Evolutionary conservation across 2,888 invertebrate genomes (phyloP), one percentile per base, ranked within the genome.

Genomic region (Corbicula japonica): DNA sequence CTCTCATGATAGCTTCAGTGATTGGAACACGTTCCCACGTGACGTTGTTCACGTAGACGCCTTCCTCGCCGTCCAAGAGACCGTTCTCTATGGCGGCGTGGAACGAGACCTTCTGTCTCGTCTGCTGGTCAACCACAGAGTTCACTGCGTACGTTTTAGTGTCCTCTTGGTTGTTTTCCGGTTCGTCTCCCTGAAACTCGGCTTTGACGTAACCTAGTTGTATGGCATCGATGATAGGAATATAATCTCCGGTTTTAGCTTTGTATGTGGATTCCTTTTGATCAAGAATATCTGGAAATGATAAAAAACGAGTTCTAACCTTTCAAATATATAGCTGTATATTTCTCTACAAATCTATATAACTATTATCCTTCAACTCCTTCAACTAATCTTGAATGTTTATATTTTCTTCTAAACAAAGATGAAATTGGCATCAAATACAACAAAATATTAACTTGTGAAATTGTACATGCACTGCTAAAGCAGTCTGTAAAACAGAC

Each of bases 1-100:
- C 93, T 44, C 88, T 86, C 89, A 92, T 92, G 54, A 93, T 92
- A 41, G 93, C 93, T 28, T 93, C 92, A 2, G 90, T 91, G 0
- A 92, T 89, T 32, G 88, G 88, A 63, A 92, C 79, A 30, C 79
- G 83, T 48, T 91, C 89, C 1, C 84, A 79, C 2, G 91, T 92
- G 15, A 87, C 76, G 44, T 90, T 92, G 86, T 93, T 89, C n/a
- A 89, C 76, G 80, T 89, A 93, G 18, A 89, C 87, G 0, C 93
- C 93, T 4, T 88, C 86, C 18, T 90, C 86, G 54, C 83, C 83
- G 69, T 91, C 87, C 21, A 93, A 75, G 10, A 93, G 75, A 0
- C 92, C 92, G 8, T 32, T 52, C 1, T 63, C 60, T 6, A 90
- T 61, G 1, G 91, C 91, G 2, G 90, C 88, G 6, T 80, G 65